Base-by-base conservation (phyloP, 2,888 invertebrate genomes). In the Lapara coniferarum region DNA sequence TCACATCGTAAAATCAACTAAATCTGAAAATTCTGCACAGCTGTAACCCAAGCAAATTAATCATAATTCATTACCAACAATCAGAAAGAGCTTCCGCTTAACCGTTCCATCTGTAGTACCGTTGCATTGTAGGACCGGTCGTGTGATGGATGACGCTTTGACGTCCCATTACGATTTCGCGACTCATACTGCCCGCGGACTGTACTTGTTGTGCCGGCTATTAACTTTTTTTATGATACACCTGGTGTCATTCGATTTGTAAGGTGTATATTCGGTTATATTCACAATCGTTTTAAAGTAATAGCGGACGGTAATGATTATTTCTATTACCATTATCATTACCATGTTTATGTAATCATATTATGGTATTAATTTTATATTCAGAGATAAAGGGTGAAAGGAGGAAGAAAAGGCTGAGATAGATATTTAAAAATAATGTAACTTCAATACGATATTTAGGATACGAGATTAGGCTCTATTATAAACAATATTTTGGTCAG, bases 51-150 rank as follows among this genome's bases (percentile, higher is more conserved):
- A 37, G 55, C 37, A 55, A 67, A 16, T 16, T 67, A n/a, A 55
- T 37, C 53, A 53, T 37, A 44, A 37, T 37, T 25, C 37, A 55
- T 49, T 37, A 53, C 10, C 16, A 46, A 44, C 59, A 8, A n/a
- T 16, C 44, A 44, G 49, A 63, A 63, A 72, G 70, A 44, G 69
- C 77, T 77, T 78, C 77, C 75, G 76, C 78, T 75, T 79, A 76
- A 74, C 71, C 71, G 69, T 25, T 51, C 55, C 58, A 66, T 71
- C 66, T 68, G 57, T 69, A 66, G 75, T 78, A 76, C 79, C 81
- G 80, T 80, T 80, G 69, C 81, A 79, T 80, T 80, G 69, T 70
- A 69, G 72, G 71, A 83, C 83, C 82, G 83, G 81, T 82, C 68
- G 52, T 51, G 75, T 78, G 82, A 78, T 78, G 76, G 78, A 78